These are phyloP conservation scores for Trachymyrmex cornetzi DNA, from an alignment of 1,140 invertebrate species.

Conservation along the genomic window DNA sequence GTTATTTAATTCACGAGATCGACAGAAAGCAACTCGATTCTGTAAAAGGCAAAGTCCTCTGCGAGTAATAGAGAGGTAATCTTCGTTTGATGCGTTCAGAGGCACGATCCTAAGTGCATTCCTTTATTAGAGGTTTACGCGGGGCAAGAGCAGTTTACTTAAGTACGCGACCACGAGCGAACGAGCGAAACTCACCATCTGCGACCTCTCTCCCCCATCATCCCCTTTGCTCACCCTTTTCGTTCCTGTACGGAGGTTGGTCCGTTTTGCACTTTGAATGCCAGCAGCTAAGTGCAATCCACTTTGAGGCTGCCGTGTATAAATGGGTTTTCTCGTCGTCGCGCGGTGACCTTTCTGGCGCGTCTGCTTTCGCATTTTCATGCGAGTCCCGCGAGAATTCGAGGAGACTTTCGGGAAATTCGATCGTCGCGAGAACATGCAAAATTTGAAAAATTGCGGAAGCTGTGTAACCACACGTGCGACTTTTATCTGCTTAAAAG, in stretches of 20 bases:
- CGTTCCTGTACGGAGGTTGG: neutral
- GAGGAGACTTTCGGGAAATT: neutral
- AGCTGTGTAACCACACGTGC: neutral
- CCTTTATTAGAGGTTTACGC: constrained; percentile 71
- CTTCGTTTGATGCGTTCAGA: constrained; percentile 58
- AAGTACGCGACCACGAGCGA: constrained; percentile 66
- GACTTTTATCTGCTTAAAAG: neutral
- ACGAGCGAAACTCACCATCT: constrained; percentile 45
- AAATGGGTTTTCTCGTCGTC: constrained; percentile 58
- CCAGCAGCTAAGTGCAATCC: constrained; percentile 72
- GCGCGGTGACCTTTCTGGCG: constrained; percentile 50
- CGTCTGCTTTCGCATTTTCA: constrained; percentile 26
- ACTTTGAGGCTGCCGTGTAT: constrained; percentile 57
- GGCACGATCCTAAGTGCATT: constrained; percentile 73
- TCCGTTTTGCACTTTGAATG: constrained; percentile 75
- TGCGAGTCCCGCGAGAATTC: neutral
- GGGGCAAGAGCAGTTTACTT: constrained; percentile 72
- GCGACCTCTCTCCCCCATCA: neutral
- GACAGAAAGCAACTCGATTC: neutral
- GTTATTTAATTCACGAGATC: constrained; percentile 44
- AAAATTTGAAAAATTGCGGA: neutral
- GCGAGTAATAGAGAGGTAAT: constrained; percentile 45
- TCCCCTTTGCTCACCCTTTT: constrained; percentile 35
- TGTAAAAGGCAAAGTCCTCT: constrained; percentile 22
- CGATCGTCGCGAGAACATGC: neutral